Percentiles rank a stretch among this genome's conserved stretches.
phyloP scores from a whole-genome alignment of 2,797 vertebrate genomes.

The Chromis chromis region DNA sequence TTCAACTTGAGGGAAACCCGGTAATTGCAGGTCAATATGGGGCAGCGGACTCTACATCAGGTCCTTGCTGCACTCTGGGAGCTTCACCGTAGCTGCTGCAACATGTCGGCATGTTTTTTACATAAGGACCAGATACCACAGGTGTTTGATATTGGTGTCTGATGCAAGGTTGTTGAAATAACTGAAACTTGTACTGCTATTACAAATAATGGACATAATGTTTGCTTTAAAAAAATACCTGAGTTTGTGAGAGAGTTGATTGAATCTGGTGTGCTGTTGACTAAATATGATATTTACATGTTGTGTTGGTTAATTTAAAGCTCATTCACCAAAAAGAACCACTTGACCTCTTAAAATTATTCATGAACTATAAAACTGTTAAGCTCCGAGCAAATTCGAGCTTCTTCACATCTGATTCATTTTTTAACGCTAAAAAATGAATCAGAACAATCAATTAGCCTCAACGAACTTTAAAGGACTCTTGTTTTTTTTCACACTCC shows the following conservation, averaged over 20 bases:
- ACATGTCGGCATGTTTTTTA: background rate
- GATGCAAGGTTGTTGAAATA: background rate
- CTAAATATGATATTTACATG: background rate
- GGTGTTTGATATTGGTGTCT: background rate
- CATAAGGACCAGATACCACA: background rate
- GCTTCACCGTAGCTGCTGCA: background rate
- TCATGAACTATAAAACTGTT: background rate
- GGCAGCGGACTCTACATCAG: too few species aligned
- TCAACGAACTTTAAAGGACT: conserved; percentile 12
- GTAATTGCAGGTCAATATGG: too few species aligned
- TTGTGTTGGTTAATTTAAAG: too few species aligned
- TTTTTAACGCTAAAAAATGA: conserved; percentile 3
- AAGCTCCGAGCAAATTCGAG: background rate
- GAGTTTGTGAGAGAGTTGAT: background rate
- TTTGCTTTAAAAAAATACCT: background rate
- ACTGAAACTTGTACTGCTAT: background rate
- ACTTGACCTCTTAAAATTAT: background rate
- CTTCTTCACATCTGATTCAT: conserved; percentile 28
- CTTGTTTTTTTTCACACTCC: background rate
- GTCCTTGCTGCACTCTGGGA: background rate
- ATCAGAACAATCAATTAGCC: conserved; percentile 49
- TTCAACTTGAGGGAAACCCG: too few species aligned
- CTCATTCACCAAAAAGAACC: background rate
- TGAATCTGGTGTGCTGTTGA: background rate
- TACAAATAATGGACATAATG: background rate